Percentiles rank a stretch among this genome's conserved stretches.
These are phyloP conservation scores for Tadarida brasiliensis DNA, from an alignment of 2,797 vertebrate species.

Conservation along the genomic window DNA sequence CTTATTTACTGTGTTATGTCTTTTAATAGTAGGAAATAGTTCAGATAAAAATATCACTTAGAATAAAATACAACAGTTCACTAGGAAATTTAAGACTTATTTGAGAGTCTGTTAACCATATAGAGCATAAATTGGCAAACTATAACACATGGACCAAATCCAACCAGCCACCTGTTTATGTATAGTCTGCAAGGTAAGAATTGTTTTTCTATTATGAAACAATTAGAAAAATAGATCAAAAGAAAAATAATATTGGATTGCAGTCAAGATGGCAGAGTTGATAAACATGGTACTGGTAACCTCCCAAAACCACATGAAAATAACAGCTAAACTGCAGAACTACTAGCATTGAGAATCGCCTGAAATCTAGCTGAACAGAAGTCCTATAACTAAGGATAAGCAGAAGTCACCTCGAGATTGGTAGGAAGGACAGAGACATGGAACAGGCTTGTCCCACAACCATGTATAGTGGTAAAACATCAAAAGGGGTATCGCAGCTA, in stretches of 20 bases:
- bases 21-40: neutral
- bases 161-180: neutral
- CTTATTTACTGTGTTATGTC: neutral
- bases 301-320: no score
- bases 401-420: no score
- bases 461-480: no score
- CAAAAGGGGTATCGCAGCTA: no score
- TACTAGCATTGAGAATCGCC: no score
- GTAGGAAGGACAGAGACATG: no score
- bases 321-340: no score
- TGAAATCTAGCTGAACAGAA: no score
- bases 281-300: no score
- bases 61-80: neutral
- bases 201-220: constrained; percentile 51
- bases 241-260: neutral
- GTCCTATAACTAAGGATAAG: no score
- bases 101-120: neutral
- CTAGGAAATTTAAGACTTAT: neutral
- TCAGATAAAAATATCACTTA: constrained; percentile 16
- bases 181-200: neutral
- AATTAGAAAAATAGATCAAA: neutral
- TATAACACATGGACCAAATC: neutral
- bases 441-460: no score
- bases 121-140: neutral
- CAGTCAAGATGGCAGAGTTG: no score